Conservation (phyloP, 2,888 invertebrate species). For the Caenorhabditis sp. region DNA sequence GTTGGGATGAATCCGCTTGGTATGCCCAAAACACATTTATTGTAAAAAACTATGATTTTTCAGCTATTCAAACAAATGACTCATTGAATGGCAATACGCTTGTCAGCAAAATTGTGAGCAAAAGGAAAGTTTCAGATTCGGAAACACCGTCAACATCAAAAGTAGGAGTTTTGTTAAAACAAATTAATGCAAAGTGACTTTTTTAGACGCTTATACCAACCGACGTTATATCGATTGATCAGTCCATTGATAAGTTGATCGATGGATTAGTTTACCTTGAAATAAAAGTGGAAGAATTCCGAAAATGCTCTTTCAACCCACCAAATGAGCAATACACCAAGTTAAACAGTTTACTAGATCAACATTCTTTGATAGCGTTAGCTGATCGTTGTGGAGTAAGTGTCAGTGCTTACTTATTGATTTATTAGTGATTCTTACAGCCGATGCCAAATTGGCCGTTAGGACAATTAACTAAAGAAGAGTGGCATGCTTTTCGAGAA, state of each 20-base stretch:
- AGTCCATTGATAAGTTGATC: slow-evolving; percentile 29
- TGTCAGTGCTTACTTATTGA: too few species aligned
- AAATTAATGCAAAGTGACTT: too few species aligned
- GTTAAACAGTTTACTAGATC: slow-evolving; percentile 11
- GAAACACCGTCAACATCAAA: slow-evolving; percentile 30
- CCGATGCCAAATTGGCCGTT: slow-evolving; percentile 43
- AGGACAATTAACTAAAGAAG: slow-evolving; percentile 8
- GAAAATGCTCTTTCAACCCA: slow-evolving; percentile 44
- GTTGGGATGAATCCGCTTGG: slow-evolving; percentile 53
- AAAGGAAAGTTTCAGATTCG: slow-evolving; percentile 23
- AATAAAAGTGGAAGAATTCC: slow-evolving; percentile 45
- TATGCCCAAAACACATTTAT: slow-evolving; percentile 2
- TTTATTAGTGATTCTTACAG: slow-evolving; percentile 8
- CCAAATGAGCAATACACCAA: slow-evolving; percentile 13
- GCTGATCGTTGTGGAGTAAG: slow-evolving; percentile 38
- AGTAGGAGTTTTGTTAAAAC: slow-evolving; percentile 7
- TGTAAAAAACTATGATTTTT: slow-evolving; percentile 3
- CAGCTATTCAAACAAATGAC: slow-evolving; percentile 41
- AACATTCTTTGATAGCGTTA: slow-evolving; percentile 20
- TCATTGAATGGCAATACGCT: slow-evolving; percentile 16
- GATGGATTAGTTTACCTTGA: slow-evolving; percentile 50
- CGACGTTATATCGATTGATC: slow-evolving; percentile 22
- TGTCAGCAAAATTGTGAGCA: slow-evolving; percentile 27
- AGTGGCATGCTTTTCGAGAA: slow-evolving; percentile 15
- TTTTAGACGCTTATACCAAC: slow-evolving; percentile 17